Evolutionary conservation across 23 tunicate genomes (phyloP).

Genomic region (Oikopleura albicans): DNA sequence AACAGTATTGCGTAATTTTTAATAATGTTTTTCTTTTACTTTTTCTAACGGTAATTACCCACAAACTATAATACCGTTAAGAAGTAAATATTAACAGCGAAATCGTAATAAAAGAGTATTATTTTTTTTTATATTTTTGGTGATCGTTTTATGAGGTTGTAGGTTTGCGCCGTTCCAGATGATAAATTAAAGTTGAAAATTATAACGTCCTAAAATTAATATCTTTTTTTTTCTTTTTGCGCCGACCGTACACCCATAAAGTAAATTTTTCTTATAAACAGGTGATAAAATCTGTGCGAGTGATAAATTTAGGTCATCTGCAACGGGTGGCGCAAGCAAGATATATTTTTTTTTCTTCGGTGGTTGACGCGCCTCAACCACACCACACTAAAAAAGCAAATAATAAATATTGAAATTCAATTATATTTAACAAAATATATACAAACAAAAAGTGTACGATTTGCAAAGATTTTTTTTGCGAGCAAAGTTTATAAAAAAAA

Average conservation of each 20-base stretch:
- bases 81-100: too few species aligned
- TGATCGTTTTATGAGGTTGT: too few species aligned
- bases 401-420: background rate
- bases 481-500: too few species aligned
- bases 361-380: background rate
- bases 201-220: too few species aligned
- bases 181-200: background rate
- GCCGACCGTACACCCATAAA: background rate
- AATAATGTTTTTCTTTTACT: too few species aligned
- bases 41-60: too few species aligned
- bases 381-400: background rate
- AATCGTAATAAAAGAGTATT: too few species aligned
- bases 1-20: too few species aligned
- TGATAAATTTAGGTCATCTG: background rate
- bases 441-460: background rate
- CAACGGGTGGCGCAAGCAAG: background rate
- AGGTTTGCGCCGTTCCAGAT: background rate
- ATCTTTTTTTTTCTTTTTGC: too few species aligned
- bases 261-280: background rate
- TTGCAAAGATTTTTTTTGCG: background rate
- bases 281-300: background rate
- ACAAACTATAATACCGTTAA: too few species aligned
- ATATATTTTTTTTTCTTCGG: too few species aligned
- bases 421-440: background rate
- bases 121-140: too few species aligned